A percentile compares a stretch with the other conserved stretches of the same genome.
These are phyloP conservation scores for Blennius ocellaris DNA, from an alignment of 2,113 vertebrate genomes.

Conservation along the genomic window DNA sequence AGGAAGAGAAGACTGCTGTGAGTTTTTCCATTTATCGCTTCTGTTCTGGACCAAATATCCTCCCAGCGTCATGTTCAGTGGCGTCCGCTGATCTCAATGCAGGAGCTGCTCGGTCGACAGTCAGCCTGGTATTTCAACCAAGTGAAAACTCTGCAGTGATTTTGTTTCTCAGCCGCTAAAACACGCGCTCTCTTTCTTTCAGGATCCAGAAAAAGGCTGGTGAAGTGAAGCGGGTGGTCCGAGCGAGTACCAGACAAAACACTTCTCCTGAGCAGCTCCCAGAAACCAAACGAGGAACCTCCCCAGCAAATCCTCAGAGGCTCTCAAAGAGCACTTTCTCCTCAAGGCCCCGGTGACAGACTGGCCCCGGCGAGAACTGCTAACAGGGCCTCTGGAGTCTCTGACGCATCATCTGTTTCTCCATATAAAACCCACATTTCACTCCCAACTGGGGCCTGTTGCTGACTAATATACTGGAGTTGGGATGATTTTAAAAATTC, in stretches of 20 bases:
- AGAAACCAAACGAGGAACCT: conserved; percentile 49
- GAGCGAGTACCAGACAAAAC: conserved; percentile 33
- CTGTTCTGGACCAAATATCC: background rate
- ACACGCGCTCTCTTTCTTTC: conserved; percentile 31
- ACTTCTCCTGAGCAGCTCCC: conserved; percentile 15
- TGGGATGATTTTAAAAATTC: background rate
- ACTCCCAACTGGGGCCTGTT: conserved; percentile 32
- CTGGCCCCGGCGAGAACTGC: conserved; percentile 59
- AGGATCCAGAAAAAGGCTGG: conserved; percentile 73
- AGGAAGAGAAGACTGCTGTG: conserved; percentile 78
- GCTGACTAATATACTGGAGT: conserved; percentile 2
- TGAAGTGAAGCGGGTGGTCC: conserved; percentile 31
- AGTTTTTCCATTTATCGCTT: conserved; percentile 44
- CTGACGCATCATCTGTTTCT: conserved; percentile 30
- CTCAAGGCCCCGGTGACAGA: conserved; percentile 65
- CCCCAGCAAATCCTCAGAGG: conserved; percentile 68
- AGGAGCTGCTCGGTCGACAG: no score
- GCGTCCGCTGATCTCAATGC: no score
- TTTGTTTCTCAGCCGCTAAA: conserved; percentile 22
- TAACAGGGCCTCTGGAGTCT: conserved; percentile 54
- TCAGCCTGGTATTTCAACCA: conserved; percentile 22
- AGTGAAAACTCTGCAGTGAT: conserved; percentile 1
- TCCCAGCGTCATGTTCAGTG: no score
- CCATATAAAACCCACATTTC: conserved; percentile 33
- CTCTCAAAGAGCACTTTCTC: conserved; percentile 59